Base-by-base conservation (phyloP, 2,888 invertebrate species). In the Miltochrista miniata region DNA sequence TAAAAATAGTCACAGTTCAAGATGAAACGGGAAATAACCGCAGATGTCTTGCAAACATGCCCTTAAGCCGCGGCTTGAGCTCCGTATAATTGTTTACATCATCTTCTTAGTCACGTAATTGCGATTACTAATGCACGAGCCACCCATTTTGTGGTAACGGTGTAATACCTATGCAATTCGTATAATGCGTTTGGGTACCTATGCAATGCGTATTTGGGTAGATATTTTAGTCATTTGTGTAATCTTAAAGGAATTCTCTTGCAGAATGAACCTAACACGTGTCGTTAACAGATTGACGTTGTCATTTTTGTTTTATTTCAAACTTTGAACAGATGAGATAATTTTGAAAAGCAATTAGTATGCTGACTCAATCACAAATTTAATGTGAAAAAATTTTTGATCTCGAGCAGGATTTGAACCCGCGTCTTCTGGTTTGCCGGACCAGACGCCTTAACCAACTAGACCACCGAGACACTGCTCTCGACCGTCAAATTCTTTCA, bases 81-180 rank as follows among this genome's bases (percentile, higher is more conserved):
- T 49, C 49, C 46, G 33, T 67, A 45, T 50, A 73, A 74, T 74
- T 70, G 63, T 79, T 79, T 73, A 76, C 72, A 77, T 77, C 72
- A 68, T 59, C 70, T 78, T 78, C 72, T 50, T 68, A 73, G 81
- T 81, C 83, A 84, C 81, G 84, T 85, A 85, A 80, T 74, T 74
- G 75, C 64, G 70, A 81, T 85, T 86, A 85, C 83, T 82, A 81
- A 64, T 65, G 71, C 81, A 82, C 82, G 79, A 81, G 72, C 68
- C 68, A 69, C 71, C 71, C 70, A 78, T 79, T 77, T 75, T 75
- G 69, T 71, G 62, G 75, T 75, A 74, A 71, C 61, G 2, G 11
- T 31, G 18, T 24, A 24, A 24, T 24, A 24, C 18, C 18, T 74
- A 76, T 72, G 74, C 75, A 79, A 79, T 80, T 80, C 73, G 63